Evolutionary conservation across 1,140 invertebrate species (phyloP), one percentile per base, ranked within the genome.

Genomic region (Adelges cooleyi): DNA sequence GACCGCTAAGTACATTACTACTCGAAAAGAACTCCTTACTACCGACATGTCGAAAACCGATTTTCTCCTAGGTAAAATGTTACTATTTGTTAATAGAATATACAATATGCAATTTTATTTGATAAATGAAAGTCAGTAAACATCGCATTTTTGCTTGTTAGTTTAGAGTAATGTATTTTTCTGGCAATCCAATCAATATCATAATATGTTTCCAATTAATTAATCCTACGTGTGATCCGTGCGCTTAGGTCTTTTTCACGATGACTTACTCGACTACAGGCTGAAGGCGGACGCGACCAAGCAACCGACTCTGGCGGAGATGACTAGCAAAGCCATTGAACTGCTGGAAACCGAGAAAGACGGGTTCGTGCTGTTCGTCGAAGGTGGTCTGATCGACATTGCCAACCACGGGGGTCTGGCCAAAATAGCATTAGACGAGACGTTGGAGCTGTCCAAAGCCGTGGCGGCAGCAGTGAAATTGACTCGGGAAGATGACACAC

Each of bases 241-340:
- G n/a, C n/a, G 29, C 5, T 6, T 33, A 33, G 29, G 11, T 33
- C 29, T 33, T 33, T 33, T 6, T 11, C 29, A 33, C 11, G 29
- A 33, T 33, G 29, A 33, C 11, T 33, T 6, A 6, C 5, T 33
- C 5, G 29, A 33, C 11, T 33, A 6, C 5, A 33, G 11, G 5
- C 11, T 33, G 11, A 11, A 33, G 33, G 79, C 75, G 69, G 48
- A 56, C 9, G 11, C 18, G 5, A 29, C n/a, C 8, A 42, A 13
- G 18, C 79, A 85, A 38, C 85, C 85, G 0, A 79, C 80, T 2
- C 73, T 94, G 1, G 79, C 77, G 25, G 86, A 92, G 73, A 91
- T 93, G 89, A 88, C 87, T 0, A 75, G 80, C 68, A 81, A 83
- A 44, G 89, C 90, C 1, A 85, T 94, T 17, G 78, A 85, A 68